These are phyloP conservation scores for Sphecodes monilicornis DNA, from an alignment of 2,888 invertebrate genomes.

Conservation along the genomic window DNA sequence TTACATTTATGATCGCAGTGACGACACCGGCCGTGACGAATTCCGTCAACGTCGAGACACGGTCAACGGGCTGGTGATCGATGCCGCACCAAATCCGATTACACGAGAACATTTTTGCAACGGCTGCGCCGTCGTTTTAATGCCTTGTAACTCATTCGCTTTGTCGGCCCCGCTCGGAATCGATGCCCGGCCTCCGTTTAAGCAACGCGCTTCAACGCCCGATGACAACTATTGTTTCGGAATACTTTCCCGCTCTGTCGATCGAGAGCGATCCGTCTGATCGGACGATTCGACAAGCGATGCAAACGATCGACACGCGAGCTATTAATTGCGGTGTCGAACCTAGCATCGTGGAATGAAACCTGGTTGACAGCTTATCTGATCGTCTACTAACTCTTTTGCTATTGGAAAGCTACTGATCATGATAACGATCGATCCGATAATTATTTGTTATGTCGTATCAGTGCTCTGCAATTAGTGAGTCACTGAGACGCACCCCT, in stretches of 20 bases:
- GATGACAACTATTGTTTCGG: not conserved
- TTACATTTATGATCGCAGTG: slow-evolving; percentile 47
- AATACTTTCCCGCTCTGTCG: slow-evolving; percentile 1
- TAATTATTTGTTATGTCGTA: too few relatives aligned
- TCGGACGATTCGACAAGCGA: not conserved
- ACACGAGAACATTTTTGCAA: slow-evolving; percentile 42
- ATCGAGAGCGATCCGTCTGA: not conserved
- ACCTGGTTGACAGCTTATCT: not conserved
- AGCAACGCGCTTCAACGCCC: slow-evolving; percentile 3
- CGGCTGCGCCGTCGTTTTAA: slow-evolving; percentile 42
- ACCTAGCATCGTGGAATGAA: not conserved
- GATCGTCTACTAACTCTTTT: not conserved
- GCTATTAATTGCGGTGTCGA: slow-evolving; percentile 9
- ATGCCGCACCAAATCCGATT: slow-evolving; percentile 56
- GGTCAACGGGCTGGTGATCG: slow-evolving; percentile 50
- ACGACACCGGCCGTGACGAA: slow-evolving; percentile 26
- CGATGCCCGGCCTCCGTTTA: not conserved
- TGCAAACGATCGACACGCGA: not conserved
- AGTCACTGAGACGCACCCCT: too few relatives aligned
- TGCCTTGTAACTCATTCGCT: slow-evolving; percentile 50
- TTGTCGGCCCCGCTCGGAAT: slow-evolving; percentile 27
- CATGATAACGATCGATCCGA: too few relatives aligned
- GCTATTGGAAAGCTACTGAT: not conserved
- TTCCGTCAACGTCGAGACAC: slow-evolving; percentile 48
- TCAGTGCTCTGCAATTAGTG: too few relatives aligned